Conservation (phyloP, 2,113 vertebrate genomes). For the Phaethon lepturus region DNA sequence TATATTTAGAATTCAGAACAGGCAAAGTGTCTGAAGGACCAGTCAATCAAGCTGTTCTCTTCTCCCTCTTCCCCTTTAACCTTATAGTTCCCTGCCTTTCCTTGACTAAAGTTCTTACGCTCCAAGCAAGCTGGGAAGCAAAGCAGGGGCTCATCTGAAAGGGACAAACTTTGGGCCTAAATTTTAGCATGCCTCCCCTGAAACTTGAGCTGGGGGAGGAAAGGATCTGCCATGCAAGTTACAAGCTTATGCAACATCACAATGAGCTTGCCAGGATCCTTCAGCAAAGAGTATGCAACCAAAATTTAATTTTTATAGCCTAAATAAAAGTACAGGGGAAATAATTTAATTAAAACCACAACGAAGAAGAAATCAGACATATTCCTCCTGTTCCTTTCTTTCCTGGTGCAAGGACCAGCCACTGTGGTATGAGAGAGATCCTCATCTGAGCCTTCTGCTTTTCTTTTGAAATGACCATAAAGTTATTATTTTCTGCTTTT, state of each 20-base stretch:
- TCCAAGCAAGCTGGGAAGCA: not conserved
- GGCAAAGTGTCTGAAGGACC: not conserved
- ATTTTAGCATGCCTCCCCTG: not conserved
- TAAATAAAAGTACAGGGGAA: not conserved
- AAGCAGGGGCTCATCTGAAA: not conserved
- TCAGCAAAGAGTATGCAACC: not conserved
- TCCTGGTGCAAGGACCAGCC: not conserved
- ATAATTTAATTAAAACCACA: not conserved
- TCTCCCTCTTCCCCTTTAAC: not conserved
- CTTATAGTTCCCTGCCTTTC: not conserved
- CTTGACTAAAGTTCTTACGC: not conserved
- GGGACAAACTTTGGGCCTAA: not conserved
- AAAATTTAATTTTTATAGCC: not conserved
- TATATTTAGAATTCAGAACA: not conserved
- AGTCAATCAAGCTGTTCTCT: not conserved
- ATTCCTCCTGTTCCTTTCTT: not conserved
- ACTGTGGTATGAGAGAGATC: not conserved
- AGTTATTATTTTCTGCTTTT: not conserved
- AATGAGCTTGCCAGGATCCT: not conserved
- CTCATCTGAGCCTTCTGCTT: not conserved
- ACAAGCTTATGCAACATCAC: not conserved
- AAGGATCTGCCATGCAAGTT: not conserved
- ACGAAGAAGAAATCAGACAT: not conserved
- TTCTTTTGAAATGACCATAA: not conserved
- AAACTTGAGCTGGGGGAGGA: not conserved